Percentiles rank a stretch among this genome's conserved stretches.
Evolutionary conservation across 2,113 vertebrate species (phyloP).

Genomic region (Petrocephalus zakoni): DNA sequence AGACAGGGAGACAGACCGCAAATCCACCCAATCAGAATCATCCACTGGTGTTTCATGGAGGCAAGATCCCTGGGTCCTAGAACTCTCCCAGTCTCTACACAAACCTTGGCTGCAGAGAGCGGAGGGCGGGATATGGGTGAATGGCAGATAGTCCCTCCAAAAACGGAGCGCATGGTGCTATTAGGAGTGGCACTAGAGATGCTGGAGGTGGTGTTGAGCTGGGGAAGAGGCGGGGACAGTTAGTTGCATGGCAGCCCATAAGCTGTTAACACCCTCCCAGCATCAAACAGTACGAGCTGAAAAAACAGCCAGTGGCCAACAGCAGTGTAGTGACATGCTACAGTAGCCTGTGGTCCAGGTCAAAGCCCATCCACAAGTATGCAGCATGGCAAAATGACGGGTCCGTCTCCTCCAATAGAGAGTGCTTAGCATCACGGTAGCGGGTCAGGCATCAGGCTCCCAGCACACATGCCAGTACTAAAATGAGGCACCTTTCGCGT

Average conservation of each 20-base stretch:
- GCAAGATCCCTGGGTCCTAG: neutral
- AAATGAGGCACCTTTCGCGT: conserved; percentile 67
- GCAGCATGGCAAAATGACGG: neutral
- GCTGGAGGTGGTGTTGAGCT: conserved; percentile 69
- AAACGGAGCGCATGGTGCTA: conserved; percentile 62
- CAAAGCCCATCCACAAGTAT: neutral
- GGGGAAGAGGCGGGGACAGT: conserved; percentile 22
- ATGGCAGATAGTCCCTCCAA: conserved; percentile 59
- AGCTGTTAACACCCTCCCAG: neutral
- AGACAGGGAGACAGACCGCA: neutral
- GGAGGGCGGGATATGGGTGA: conserved; percentile 65
- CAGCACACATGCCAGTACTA: neutral
- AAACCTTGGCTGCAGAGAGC: conserved; percentile 24
- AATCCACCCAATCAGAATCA: conserved; percentile 21
- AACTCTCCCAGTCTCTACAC: neutral
- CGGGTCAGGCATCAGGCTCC: neutral
- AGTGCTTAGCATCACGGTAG: neutral
- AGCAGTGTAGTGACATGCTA: neutral
- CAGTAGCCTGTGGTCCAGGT: neutral
- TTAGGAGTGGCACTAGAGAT: conserved; percentile 60
- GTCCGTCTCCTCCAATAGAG: neutral
- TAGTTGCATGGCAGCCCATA: neutral
- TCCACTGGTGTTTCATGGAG: neutral
- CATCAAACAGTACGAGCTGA: neutral
- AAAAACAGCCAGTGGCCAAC: neutral